Evolutionary conservation across 1,140 invertebrate genomes (phyloP).

Genomic region (Camponotus floridanus): DNA sequence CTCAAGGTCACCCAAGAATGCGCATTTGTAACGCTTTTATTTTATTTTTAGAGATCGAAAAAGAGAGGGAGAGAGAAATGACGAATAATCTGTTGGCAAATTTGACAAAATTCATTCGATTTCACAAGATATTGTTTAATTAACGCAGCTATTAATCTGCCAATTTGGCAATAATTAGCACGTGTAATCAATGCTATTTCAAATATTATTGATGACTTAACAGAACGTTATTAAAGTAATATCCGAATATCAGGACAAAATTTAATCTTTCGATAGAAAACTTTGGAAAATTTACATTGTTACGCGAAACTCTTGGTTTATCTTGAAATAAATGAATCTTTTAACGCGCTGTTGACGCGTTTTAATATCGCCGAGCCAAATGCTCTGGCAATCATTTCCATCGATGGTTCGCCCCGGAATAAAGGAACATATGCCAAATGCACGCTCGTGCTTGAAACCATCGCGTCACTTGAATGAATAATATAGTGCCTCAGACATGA

Average conservation of each 20-base stretch:
- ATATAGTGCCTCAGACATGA: conserved; percentile 77
- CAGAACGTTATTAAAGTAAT: neutral
- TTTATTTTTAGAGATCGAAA: neutral
- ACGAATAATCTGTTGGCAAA: neutral
- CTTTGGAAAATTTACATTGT: neutral
- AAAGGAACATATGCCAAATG: conserved; percentile 82
- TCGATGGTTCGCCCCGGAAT: conserved; percentile 48
- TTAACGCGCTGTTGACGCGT: neutral
- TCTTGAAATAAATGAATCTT: conserved; percentile 32
- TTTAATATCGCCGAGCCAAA: conserved; percentile 12
- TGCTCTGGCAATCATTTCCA: conserved; percentile 34
- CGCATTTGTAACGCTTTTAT: conserved; percentile 6
- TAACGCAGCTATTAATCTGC: neutral
- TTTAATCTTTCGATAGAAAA: neutral
- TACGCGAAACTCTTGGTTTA: neutral
- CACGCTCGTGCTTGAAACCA: conserved; percentile 81
- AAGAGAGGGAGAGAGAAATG: neutral
- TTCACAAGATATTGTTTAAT: neutral
- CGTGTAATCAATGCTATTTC: too few relatives aligned
- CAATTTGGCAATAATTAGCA: neutral
- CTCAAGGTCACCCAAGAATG: conserved; percentile 9
- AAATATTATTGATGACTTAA: conserved; percentile 1
- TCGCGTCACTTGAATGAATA: conserved; percentile 84
- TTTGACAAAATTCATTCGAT: neutral
- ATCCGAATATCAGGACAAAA: neutral